These are phyloP conservation scores for Nebria salina DNA, from an alignment of 2,888 invertebrate species.

Conservation along the genomic window DNA sequence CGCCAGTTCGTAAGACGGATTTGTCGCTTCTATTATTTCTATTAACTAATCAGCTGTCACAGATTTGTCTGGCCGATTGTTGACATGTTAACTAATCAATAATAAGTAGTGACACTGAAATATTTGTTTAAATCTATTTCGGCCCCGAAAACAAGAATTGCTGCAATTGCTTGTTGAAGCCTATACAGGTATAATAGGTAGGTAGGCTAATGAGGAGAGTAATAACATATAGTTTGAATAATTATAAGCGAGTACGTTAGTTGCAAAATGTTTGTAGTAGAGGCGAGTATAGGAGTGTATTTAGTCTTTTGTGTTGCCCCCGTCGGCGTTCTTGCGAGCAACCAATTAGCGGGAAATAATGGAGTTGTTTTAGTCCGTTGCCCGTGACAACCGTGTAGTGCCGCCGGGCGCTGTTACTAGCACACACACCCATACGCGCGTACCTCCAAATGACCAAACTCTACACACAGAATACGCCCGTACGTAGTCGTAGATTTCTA, in stretches of 20 bases:
- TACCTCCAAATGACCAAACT: constrained; percentile 16
- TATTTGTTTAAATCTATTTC: neutral
- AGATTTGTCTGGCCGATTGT: neutral
- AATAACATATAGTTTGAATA: neutral
- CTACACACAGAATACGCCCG: neutral
- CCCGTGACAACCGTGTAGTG: constrained; percentile 51
- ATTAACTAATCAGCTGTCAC: constrained; percentile 1
- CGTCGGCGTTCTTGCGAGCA: constrained; percentile 30
- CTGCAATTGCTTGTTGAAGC: neutral
- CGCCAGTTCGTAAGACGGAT: constrained; percentile 34
- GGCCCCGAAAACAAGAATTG: neutral
- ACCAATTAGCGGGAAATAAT: constrained; percentile 60
- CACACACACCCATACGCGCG: constrained; percentile 4
- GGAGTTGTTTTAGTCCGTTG: constrained; percentile 56
- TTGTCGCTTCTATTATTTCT: constrained; percentile 22
- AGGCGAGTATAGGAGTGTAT: constrained; percentile 3
- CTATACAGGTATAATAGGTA: neutral
- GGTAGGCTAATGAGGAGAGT: neutral
- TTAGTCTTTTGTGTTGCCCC: constrained; percentile 16
- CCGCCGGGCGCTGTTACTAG: constrained; percentile 51
- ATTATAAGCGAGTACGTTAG: neutral
- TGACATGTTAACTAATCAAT: neutral
- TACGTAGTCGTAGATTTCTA: neutral
- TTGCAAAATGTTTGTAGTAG: neutral
- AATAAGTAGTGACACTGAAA: neutral